Evolutionary conservation across 2,113 vertebrate genomes (phyloP).

Genomic region (Clinocottus analis): DNA sequence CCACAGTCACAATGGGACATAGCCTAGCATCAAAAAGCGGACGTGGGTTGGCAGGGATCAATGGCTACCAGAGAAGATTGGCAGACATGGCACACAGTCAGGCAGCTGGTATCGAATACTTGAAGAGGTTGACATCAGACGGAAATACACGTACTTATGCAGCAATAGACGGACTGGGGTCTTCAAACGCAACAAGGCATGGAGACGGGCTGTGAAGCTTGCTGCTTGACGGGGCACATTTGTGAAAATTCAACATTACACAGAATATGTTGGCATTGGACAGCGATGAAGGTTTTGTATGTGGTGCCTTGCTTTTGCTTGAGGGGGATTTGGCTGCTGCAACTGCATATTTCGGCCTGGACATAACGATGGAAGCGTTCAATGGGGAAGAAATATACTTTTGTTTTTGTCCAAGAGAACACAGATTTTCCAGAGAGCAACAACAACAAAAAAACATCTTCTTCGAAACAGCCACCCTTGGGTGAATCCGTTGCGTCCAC

Average conservation of each 20-base stretch:
- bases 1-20: slow-evolving; percentile 21
- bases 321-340: slow-evolving; percentile 67
- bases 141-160: slow-evolving; percentile 52
- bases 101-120: slow-evolving; percentile 36
- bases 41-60: slow-evolving; percentile 20
- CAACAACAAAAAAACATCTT: slow-evolving; percentile 46
- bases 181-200: slow-evolving; percentile 55
- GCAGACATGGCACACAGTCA: slow-evolving; percentile 46
- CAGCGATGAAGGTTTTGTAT: slow-evolving; percentile 6
- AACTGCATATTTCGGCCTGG: slow-evolving; percentile 57
- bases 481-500: slow-evolving; percentile 35
- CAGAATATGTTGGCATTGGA: slow-evolving; percentile 57
- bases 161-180: slow-evolving; percentile 51
- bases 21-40: slow-evolving; percentile 28
- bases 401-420: slow-evolving; percentile 34
- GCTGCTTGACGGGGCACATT: slow-evolving; percentile 51
- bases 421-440: slow-evolving; percentile 53
- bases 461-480: slow-evolving; percentile 38
- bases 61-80: slow-evolving; percentile 37
- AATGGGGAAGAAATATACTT: slow-evolving; percentile 42
- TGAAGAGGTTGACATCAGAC: slow-evolving; percentile 59
- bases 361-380: slow-evolving; percentile 50
- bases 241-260: slow-evolving; percentile 66
- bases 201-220: slow-evolving; percentile 57
- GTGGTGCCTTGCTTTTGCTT: slow-evolving; percentile 52